phyloP scores from a whole-genome alignment of 2,888 invertebrate genomes.

The Stramonita haemastoma region DNA sequence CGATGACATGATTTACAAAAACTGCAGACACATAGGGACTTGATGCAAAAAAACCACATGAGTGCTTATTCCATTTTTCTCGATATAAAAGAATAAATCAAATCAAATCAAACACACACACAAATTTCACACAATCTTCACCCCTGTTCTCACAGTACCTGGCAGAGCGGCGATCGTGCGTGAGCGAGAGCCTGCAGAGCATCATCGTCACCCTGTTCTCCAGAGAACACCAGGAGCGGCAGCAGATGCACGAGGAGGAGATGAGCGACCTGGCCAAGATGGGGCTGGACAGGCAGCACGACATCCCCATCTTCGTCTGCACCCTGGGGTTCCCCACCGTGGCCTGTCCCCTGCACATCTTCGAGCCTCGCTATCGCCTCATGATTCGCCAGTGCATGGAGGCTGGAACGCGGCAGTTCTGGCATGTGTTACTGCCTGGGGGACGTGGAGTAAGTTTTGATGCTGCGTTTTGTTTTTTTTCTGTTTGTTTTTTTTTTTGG shows the following conservation, averaged over 20 bases:
- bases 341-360: slow-evolving; percentile 93
- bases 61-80: too few relatives aligned
- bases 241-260: slow-evolving; percentile 77
- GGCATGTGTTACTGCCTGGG: slow-evolving; percentile 84
- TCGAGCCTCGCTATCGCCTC: slow-evolving; percentile 90
- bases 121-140: too few relatives aligned
- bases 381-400: slow-evolving; percentile 91
- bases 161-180: slow-evolving; percentile 80
- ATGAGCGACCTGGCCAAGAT: slow-evolving; percentile 68
- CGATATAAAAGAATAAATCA: too few relatives aligned
- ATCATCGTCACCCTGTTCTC: slow-evolving; percentile 84
- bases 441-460: slow-evolving; percentile 74
- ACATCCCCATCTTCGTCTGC: slow-evolving; percentile 91
- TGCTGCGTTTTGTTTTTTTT: background rate
- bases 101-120: too few relatives aligned
- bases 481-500: too few relatives aligned
- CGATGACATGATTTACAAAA: too few relatives aligned
- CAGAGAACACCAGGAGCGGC: slow-evolving; percentile 81
- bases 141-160: slow-evolving; percentile 82
- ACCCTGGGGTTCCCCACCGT: slow-evolving; percentile 91
- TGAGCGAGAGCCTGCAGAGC: slow-evolving; percentile 84
- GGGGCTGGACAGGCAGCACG: slow-evolving; percentile 61
- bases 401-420: slow-evolving; percentile 84
- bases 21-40: too few relatives aligned
- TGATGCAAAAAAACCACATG: too few relatives aligned